phyloP scores from a whole-genome alignment of 2,888 invertebrate species.

The Drosophila fulvimacula region DNA sequence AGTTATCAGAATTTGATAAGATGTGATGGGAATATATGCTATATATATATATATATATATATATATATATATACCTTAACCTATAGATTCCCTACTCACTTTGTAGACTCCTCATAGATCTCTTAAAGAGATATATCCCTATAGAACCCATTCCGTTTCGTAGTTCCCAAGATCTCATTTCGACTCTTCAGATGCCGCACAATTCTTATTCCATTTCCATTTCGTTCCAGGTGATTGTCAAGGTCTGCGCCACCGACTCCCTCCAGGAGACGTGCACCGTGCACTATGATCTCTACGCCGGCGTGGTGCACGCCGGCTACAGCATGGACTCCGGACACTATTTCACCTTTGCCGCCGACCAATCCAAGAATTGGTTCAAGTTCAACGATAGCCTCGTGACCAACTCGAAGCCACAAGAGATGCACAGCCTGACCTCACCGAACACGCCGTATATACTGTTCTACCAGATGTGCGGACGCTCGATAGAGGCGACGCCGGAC shows the following conservation, averaged over 20 bases:
- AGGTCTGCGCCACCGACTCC: slow-evolving; percentile 83
- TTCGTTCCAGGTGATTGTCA: slow-evolving; percentile 81
- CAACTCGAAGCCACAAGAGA: slow-evolving; percentile 86
- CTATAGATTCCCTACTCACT: background rate
- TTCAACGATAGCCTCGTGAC: slow-evolving; percentile 93
- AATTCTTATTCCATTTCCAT: background rate
- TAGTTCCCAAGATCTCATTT: no score
- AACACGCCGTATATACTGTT: slow-evolving; percentile 94
- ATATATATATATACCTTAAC: background rate
- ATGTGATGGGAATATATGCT: background rate
- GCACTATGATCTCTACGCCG: slow-evolving; percentile 91
- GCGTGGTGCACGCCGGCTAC: slow-evolving; percentile 93
- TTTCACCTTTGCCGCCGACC: slow-evolving; percentile 91
- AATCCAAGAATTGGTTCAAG: slow-evolving; percentile 88
- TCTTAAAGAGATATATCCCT: no score
- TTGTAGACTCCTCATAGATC: background rate
- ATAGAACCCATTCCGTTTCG: no score
- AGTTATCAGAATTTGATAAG: slow-evolving; percentile 1
- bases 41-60: background rate
- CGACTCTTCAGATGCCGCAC: background rate
- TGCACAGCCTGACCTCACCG: slow-evolving; percentile 88
- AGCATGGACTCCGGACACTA: slow-evolving; percentile 95
- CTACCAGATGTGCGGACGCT: slow-evolving; percentile 86
- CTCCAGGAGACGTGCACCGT: slow-evolving; percentile 83
- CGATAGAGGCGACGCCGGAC: slow-evolving; percentile 64